Percentiles rank a stretch among this genome's conserved stretches.
Evolutionary conservation across 2,888 invertebrate genomes (phyloP).

Genomic region (Ormyrus nitidulus): DNA sequence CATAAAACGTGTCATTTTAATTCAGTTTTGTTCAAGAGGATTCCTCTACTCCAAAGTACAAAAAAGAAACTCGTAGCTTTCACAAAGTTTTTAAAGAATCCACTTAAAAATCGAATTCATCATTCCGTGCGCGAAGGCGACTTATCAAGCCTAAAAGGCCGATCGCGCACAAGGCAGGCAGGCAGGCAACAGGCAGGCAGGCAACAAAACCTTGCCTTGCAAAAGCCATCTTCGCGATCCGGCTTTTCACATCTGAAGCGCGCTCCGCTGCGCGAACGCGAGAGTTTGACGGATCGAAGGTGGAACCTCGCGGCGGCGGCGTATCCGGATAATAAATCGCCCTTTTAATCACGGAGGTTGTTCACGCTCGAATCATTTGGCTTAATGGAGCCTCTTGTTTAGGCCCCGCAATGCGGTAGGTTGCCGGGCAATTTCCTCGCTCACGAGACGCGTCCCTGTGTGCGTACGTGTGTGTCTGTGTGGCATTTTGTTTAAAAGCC

Average conservation of each 20-base stretch:
- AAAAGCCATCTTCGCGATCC: too few species aligned
- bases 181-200: too few species aligned
- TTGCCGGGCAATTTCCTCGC: slow-evolving; percentile 37
- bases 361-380: slow-evolving; percentile 57
- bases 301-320: slow-evolving; percentile 40
- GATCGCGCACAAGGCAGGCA: too few species aligned
- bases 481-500: slow-evolving; percentile 34
- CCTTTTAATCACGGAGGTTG: slow-evolving; percentile 72
- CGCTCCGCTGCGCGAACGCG: background rate
- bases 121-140: too few species aligned
- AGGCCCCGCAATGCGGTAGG: slow-evolving; percentile 44
- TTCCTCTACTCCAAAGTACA: too few species aligned
- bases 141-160: too few species aligned
- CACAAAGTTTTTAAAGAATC: too few species aligned
- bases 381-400: slow-evolving; percentile 56
- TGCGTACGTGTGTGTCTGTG: background rate
- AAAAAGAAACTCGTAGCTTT: too few species aligned
- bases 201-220: too few species aligned
- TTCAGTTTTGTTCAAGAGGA: too few species aligned
- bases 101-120: too few species aligned
- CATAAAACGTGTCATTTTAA: too few species aligned
- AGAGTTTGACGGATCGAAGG: slow-evolving; percentile 56
- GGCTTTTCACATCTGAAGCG: background rate
- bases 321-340: slow-evolving; percentile 69
- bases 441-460: background rate